Conservation (phyloP, 1,140 invertebrate species). For the Brachionus rubens region DNA sequence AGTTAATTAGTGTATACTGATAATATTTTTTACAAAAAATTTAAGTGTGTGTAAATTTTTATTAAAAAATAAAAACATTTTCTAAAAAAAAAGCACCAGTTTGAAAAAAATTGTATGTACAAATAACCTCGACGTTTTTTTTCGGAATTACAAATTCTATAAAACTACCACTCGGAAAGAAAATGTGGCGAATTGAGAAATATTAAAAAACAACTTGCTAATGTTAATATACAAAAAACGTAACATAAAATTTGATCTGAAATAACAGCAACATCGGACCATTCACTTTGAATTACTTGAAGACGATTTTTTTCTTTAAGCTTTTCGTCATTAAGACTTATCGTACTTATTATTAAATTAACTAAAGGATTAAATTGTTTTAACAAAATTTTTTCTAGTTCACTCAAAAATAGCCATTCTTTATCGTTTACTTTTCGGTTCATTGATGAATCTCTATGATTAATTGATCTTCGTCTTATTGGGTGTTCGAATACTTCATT, state of each 20-base stretch:
- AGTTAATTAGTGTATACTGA: too few relatives aligned
- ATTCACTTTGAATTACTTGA: constrained; percentile 31
- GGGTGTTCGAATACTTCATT: too few relatives aligned
- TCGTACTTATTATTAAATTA: neutral
- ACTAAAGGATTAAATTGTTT: constrained; percentile 37
- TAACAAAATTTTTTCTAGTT: constrained; percentile 27
- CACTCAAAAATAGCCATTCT: constrained; percentile 21
- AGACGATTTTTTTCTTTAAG: neutral
- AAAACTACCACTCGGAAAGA: constrained; percentile 40
- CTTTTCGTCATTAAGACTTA: neutral
- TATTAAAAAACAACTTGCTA: constrained; percentile 29
- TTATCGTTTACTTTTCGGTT: neutral
- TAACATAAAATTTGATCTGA: constrained; percentile 39
- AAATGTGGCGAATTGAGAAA: constrained; percentile 42
- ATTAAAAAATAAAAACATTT: too few relatives aligned
- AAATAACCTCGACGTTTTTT: neutral
- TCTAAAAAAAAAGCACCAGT: too few relatives aligned
- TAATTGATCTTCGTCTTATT: too few relatives aligned
- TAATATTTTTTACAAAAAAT: too few relatives aligned
- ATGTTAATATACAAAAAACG: constrained; percentile 8
- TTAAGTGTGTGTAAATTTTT: too few relatives aligned
- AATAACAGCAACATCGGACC: constrained; percentile 31
- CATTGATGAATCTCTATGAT: neutral
- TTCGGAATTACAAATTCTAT: neutral
- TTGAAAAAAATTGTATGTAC: neutral